These are phyloP conservation scores for Apis florea DNA, from an alignment of 1,140 invertebrate species.

Conservation along the genomic window DNA sequence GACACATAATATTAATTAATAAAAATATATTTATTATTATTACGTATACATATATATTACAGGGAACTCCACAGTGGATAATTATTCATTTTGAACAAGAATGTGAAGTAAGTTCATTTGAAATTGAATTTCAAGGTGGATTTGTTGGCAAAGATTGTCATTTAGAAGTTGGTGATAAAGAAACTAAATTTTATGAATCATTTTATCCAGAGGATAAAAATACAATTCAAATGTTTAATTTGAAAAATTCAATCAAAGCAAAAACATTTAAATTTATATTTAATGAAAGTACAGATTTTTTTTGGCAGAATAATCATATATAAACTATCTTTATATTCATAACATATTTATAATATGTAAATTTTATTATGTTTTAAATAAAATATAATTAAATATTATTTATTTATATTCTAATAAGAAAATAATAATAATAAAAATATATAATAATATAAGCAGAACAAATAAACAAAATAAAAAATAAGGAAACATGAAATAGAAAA, in stretches of 20 bases:
- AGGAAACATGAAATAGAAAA: neutral
- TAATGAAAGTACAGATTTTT: conserved; percentile 79
- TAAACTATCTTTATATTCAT: conserved; percentile 72
- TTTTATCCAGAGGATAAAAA: conserved; percentile 84
- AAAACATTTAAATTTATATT: conserved; percentile 78
- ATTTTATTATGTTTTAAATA: conserved; percentile 11
- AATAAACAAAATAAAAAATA: neutral
- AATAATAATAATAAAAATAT: too few species aligned
- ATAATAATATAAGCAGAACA: neutral
- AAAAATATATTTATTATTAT: neutral
- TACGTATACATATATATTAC: conserved; percentile 42
- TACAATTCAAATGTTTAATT: conserved; percentile 79
- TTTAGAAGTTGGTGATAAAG: conserved; percentile 73
- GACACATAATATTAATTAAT: neutral
- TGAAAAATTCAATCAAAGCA: conserved; percentile 62
- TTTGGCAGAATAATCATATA: conserved; percentile 82
- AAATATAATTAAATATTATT: conserved; percentile 22
- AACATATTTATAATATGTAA: conserved; percentile 12
- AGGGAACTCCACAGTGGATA: conserved; percentile 85
- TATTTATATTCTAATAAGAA: neutral
- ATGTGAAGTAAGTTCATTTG: conserved; percentile 73
- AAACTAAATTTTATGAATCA: conserved; percentile 68
- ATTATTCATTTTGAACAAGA: conserved; percentile 78
- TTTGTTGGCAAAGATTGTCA: conserved; percentile 83
- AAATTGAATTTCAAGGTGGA: conserved; percentile 85